Evolutionary conservation across 2,797 vertebrate genomes (phyloP), one percentile per base, ranked within the genome.

Genomic region (Spea hammondii): DNA sequence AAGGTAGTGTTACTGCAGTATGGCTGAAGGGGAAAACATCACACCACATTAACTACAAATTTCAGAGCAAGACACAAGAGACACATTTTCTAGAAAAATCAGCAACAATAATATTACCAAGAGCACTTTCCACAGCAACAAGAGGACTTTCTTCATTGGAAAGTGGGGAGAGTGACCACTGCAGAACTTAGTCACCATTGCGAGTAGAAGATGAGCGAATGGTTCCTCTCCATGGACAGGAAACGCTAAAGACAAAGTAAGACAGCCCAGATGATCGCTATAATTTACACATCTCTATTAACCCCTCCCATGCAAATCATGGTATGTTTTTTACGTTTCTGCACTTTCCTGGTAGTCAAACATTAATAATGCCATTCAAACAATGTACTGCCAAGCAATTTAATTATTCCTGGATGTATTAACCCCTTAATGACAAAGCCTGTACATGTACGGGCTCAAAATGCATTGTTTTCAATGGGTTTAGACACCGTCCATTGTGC

Each of bases 121-220:
- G 1, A 97, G 86, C 0, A 97, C 96, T 88, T 98, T 98, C 97
- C 97, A 98, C 75, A 98, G 93, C 77, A 98, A 88, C 75, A 98
- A 93, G 2, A 98, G 91, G 0, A 98, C 96, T 87, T 98, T 98
- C 92, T 97, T 98, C 93, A 98, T 96, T 81, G 97, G 97, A 85
- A 98, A 98, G 86, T 98, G 96, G 0, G 96, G 95, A 1, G 95
- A 94, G 0, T 95, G 93, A 86, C 97, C 97, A 55, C 96, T 97
- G 92, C 96, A 98, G 91, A 98, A 98, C 85, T 97, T 98, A 87
- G 95, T 96, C 82, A 97, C 94, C 95, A 98, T 97, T 46, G 93
- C 94, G 90, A 99, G 97, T 69, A 99, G 97, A 78, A 97, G 90
- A 75, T 97, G 91, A 32, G 95, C 93, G 66, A 99, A 97, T 0